A percentile compares a stretch with the other conserved stretches of the same genome.
Evolutionary conservation across 1,140 invertebrate species (phyloP).

Genomic region (Gonatopus flavifemur): DNA sequence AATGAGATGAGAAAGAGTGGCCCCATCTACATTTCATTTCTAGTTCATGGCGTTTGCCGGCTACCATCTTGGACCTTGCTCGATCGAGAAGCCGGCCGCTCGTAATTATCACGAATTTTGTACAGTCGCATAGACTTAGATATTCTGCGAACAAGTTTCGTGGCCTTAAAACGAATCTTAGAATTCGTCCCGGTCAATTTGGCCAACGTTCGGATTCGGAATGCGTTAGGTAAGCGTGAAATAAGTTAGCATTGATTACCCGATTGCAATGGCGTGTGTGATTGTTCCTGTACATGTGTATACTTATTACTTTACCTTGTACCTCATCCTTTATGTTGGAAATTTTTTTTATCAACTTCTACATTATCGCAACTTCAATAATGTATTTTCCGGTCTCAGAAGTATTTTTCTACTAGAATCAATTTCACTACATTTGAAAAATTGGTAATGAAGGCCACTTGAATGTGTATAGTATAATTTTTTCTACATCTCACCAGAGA

Average conservation of each 20-base stretch:
- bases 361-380: no score
- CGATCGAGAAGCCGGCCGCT: slow-evolving; percentile 55
- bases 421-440: no score
- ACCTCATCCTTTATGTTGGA: no score
- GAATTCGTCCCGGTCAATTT: slow-evolving; percentile 27
- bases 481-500: no score
- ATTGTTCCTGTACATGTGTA: slow-evolving; percentile 42
- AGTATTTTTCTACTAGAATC: no score
- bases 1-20: no score
- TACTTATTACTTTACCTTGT: no score
- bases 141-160: slow-evolving; percentile 28
- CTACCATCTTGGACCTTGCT: slow-evolving; percentile 57
- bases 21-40: slow-evolving; percentile 15
- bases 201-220: slow-evolving; percentile 47
- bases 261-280: slow-evolving; percentile 43
- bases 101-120: slow-evolving; percentile 48
- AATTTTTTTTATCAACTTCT: no score
- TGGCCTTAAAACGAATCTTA: slow-evolving; percentile 28
- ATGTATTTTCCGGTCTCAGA: no score
- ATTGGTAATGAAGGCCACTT: no score
- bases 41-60: slow-evolving; percentile 48
- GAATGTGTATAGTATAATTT: no score
- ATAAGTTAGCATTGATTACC: slow-evolving; percentile 31
- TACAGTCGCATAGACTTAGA: slow-evolving; percentile 44
- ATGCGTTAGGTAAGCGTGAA: slow-evolving; percentile 53